Evolutionary conservation across 2,113 vertebrate genomes (phyloP).

Genomic region (Gymnorhina tibicen): DNA sequence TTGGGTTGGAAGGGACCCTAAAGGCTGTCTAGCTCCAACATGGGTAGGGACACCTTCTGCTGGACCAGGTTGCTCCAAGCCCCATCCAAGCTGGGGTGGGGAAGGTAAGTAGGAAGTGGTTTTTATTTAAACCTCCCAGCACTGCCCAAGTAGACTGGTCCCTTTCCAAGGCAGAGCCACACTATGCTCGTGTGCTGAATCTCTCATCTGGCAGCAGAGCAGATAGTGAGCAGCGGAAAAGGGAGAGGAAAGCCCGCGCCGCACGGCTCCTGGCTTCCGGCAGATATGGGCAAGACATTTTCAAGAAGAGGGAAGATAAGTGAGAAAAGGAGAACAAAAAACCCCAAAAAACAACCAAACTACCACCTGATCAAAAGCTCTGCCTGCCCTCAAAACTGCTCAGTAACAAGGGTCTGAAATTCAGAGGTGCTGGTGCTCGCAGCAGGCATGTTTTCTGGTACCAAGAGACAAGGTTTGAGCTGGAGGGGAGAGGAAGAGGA

Average conservation of each 20-base stretch:
- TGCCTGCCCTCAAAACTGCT: not conserved
- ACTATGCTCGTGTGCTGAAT: fast-evolving
- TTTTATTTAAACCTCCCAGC: not conserved
- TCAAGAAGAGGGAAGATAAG: not conserved
- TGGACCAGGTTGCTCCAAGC: not conserved
- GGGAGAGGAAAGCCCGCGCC: not conserved
- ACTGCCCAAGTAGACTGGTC: not conserved
- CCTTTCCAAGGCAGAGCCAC: not conserved
- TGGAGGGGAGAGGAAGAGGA: not conserved
- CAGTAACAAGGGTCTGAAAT: not conserved
- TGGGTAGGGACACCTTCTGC: fast-evolving
- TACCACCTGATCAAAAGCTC: not conserved
- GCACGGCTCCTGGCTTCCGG: not conserved
- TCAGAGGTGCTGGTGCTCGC: fast-evolving
- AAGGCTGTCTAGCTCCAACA: too few relatives aligned
- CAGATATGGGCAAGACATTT: not conserved
- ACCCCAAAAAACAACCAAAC: not conserved
- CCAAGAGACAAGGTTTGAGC: not conserved
- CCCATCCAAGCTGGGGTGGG: not conserved
- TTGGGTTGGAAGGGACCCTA: not conserved
- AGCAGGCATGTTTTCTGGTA: not conserved
- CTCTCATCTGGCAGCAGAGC: not conserved
- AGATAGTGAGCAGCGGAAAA: not conserved
- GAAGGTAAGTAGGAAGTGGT: fast-evolving
- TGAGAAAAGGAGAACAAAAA: not conserved